Percentiles rank a stretch among this genome's conserved stretches.
These are phyloP conservation scores for Zophobas atratus DNA, from an alignment of 1,140 invertebrate species.

Conservation along the genomic window DNA sequence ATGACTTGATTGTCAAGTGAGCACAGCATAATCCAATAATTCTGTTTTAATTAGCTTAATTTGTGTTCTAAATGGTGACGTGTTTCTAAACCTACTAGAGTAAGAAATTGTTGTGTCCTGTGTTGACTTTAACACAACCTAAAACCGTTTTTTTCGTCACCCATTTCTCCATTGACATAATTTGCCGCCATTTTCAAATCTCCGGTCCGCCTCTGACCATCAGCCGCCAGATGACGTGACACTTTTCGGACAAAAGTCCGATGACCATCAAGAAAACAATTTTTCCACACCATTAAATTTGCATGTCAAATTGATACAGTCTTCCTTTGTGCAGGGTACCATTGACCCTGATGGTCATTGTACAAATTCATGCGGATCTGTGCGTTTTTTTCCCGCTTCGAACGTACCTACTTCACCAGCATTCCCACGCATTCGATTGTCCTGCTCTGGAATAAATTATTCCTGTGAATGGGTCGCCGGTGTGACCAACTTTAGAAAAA, in stretches of 20 bases:
- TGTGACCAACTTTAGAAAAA: neutral
- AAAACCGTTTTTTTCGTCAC: no score
- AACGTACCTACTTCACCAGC: neutral
- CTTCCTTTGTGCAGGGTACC: neutral
- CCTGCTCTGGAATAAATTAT: neutral
- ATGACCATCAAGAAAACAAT: neutral
- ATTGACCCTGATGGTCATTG: slow-evolving; percentile 11
- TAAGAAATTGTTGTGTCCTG: no score
- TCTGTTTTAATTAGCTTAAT: no score
- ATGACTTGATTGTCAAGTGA: no score
- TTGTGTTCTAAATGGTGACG: no score
- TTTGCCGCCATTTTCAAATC: no score
- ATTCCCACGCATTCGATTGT: slow-evolving; percentile 1
- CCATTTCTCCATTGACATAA: no score
- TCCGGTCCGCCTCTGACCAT: neutral
- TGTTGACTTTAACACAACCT: no score
- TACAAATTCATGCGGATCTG: neutral
- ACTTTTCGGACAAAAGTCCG: neutral
- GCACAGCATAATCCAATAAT: no score
- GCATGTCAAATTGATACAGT: neutral
- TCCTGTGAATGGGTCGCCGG: no score
- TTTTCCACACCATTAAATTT: slow-evolving; percentile 7
- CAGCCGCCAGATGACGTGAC: neutral
- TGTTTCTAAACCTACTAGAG: no score
- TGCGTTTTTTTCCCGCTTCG: neutral